These are phyloP conservation scores for Coryphaenoides rupestris DNA, from an alignment of 2,113 vertebrate genomes.

Conservation along the genomic window DNA sequence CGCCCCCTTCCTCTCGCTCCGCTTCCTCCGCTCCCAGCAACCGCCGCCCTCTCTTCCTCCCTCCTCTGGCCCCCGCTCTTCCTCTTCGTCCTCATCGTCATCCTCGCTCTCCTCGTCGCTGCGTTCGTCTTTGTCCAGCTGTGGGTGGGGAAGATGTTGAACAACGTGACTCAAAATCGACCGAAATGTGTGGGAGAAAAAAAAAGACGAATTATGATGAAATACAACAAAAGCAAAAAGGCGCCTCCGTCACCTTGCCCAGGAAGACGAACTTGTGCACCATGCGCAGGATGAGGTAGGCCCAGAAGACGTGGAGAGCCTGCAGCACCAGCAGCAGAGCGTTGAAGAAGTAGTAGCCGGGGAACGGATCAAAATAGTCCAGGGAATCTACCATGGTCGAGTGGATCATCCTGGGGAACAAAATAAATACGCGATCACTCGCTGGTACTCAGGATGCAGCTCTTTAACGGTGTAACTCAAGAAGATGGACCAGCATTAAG, in stretches of 20 bases:
- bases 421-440: not conserved
- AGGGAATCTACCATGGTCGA: slow-evolving; percentile 77
- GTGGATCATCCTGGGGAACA: slow-evolving; percentile 74
- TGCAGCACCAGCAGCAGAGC: slow-evolving; percentile 80
- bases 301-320: slow-evolving; percentile 89
- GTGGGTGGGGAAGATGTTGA: not conserved
- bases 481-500: no score
- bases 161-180: not conserved
- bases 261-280: slow-evolving; percentile 76
- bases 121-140: slow-evolving; percentile 87
- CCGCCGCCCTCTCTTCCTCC: slow-evolving; percentile 49
- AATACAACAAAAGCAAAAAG: not conserved
- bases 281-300: slow-evolving; percentile 87
- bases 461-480: no score
- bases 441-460: no score
- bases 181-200: not conserved
- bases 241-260: slow-evolving; percentile 75
- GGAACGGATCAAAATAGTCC: slow-evolving; percentile 76
- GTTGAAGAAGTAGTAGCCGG: slow-evolving; percentile 89
- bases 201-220: not conserved
- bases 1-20: slow-evolving; percentile 54
- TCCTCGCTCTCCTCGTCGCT: slow-evolving; percentile 87
- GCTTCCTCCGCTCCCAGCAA: slow-evolving; percentile 51
- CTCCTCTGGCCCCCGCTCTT: slow-evolving; percentile 63
- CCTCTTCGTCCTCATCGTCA: slow-evolving; percentile 73